Evolutionary conservation across 2,888 invertebrate species (phyloP), one percentile per base, ranked within the genome.

Genomic region (Spisula subtruncata): DNA sequence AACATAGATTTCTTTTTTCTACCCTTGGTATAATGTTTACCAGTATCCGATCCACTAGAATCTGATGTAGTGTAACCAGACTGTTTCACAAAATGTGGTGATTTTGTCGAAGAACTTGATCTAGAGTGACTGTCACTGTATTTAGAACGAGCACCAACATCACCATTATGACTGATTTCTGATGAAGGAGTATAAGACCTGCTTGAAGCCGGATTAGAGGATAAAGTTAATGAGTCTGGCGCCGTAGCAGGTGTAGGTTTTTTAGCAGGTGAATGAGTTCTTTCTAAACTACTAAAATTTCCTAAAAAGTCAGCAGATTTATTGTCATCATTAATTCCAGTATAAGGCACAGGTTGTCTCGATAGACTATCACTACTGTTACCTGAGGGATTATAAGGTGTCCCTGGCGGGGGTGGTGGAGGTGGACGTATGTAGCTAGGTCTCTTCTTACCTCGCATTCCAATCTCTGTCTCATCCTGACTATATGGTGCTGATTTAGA

Each of bases 1-100:
- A 95, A 93, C 32, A 94, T 88, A 16, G 94, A 93, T 87, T 95
- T 95, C 86, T 95, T 95, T 82, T 93, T 93, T 16, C 95, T 90
- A 10, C 90, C 92, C 29, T 90, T 87, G 16, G 85, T 25, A 32
- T 60, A 41, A 48, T 85, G 35, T 16, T 20, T 32, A 12, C 54
- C 86, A n/a, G 35, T 56, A 12, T 91, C 90, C 25, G 90, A 83
- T 29, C 87, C 90, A 48, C 85, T 85, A n/a, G n/a, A n/a, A n/a
- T n/a, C n/a, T 6, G 91, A 90, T 16, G 85, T 48, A 18, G 12
- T 16, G 18, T 48, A 85, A 2, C 85, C 85, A 16, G 85, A 54
- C 14, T 80, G 41, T 35, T 16, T 51, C 10, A 48, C 0, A 25
- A n/a, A 79, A 1, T 18, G 51, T 20, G 29, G 56, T 20, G 41